Evolutionary conservation across 2,797 vertebrate genomes (phyloP).

Genomic region (Falco berigora): DNA sequence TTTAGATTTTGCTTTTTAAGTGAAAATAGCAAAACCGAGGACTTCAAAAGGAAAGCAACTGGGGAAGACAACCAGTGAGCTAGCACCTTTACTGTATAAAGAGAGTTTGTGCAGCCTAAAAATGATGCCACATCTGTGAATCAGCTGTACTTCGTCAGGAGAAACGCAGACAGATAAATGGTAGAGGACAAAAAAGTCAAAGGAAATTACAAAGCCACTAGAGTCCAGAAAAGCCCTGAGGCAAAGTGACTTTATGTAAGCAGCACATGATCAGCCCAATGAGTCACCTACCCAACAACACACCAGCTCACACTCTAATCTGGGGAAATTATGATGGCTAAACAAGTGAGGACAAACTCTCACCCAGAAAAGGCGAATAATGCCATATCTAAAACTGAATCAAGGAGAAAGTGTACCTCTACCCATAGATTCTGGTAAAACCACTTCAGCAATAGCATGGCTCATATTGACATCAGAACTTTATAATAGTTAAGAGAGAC

Average conservation of each 20-base stretch:
- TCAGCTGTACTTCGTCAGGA: neutral
- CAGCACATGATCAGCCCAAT: neutral
- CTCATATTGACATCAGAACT: neutral
- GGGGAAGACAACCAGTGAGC: neutral
- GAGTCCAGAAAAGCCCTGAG: constrained; percentile 18
- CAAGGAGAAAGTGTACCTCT: neutral
- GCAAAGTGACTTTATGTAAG: constrained; percentile 14
- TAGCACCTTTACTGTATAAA: neutral
- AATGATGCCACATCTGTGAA: neutral
- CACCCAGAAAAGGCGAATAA: neutral
- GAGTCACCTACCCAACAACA: neutral
- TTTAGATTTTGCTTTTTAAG: neutral
- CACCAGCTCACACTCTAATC: neutral
- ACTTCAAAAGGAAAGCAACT: neutral
- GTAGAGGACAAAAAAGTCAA: constrained; percentile 32
- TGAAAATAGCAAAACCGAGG: neutral
- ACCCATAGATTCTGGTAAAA: neutral
- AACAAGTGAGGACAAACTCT: neutral
- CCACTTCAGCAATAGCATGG: neutral
- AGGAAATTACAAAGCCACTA: constrained; percentile 39
- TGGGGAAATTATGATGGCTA: neutral
- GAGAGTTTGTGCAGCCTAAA: neutral
- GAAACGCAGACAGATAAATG: neutral
- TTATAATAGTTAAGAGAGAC: neutral
- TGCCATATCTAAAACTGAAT: neutral